Percentiles rank a stretch among this genome's conserved stretches.
phyloP scores from a whole-genome alignment of 2,797 vertebrate genomes.

The Halcyon badia region DNA sequence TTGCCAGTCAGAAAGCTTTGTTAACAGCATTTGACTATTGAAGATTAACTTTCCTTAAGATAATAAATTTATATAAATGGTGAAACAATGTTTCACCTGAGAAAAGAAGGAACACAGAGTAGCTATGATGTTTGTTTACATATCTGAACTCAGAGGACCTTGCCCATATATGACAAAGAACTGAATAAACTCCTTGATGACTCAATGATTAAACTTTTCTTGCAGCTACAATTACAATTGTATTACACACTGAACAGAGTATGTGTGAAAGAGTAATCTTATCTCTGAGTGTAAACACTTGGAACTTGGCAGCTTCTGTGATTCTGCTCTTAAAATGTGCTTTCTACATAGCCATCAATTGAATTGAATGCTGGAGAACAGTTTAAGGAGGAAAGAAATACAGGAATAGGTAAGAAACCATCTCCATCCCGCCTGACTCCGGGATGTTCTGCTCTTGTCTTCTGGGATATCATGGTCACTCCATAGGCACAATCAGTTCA shows the following conservation, averaged over 20 bases:
- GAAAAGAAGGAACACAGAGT: neutral
- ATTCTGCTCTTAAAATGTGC: neutral
- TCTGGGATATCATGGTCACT: neutral
- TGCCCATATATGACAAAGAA: neutral
- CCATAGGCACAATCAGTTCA: neutral
- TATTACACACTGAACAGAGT: neutral
- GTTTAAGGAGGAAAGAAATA: neutral
- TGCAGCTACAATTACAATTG: neutral
- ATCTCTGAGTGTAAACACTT: neutral
- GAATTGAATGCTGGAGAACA: neutral
- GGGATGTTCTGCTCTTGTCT: neutral
- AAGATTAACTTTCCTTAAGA: neutral
- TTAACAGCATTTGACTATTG: neutral
- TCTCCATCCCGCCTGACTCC: neutral
- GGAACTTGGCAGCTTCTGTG: neutral
- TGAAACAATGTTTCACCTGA: neutral
- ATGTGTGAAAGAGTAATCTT: neutral
- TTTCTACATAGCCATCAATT: neutral
- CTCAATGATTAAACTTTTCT: neutral
- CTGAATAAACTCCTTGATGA: constrained; percentile 22
- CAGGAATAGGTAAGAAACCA: rapidly evolving
- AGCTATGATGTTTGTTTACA: neutral
- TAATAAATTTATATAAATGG: neutral
- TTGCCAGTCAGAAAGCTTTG: neutral
- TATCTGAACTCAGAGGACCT: neutral